Evolutionary conservation across 92 coral and sea anemone species (phyloP), one percentile per base, ranked within the genome.

Genomic region (Blastomussa wellsi): DNA sequence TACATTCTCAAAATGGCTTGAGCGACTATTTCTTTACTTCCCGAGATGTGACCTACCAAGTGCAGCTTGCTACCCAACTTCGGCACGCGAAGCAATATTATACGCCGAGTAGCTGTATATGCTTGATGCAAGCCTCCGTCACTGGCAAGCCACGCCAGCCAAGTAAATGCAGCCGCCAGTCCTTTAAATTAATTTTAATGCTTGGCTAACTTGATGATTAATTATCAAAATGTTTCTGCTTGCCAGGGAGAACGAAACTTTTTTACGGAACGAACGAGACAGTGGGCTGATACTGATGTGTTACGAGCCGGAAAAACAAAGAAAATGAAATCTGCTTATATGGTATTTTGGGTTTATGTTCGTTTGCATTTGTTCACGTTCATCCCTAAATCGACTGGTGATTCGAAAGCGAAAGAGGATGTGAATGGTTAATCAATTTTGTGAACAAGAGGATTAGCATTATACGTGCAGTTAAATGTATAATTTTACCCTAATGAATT

Each of bases 281-380:
- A 6, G 42, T 36, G 29, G n/a, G 19, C 35, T 70, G 75, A 35
- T 36, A 70, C n/a, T n/a, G 44, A 70, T 5, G 19, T 28, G 52
- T 73, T 73, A 44, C 78, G 78, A 73, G 51, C 78, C 78, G 78
- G 78, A 73, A 73, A 70, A 68, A 68, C 74, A 31, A 68, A 68
- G 68, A 11, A 62, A 11, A 70, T 19, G 26, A 35, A 70, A 35
- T 70, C 75, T 70, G 75, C 75, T 70, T 70, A 70, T 70, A 70
- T 33, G 75, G 75, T 70, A 20, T 35, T 70, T 35, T 35, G 75
- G 42, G 47, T 70, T 33, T 70, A 19, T 70, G 28, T 17, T 22
- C 37, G 11, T 4, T 22, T 36, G 14, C 2, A 37, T 17, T 22
- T 70, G 68, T 70, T 70, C 48, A 14, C 28, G 75, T 70, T 4